phyloP scores from a whole-genome alignment of 1,140 invertebrate genomes.

The Cyclina sinensis region DNA sequence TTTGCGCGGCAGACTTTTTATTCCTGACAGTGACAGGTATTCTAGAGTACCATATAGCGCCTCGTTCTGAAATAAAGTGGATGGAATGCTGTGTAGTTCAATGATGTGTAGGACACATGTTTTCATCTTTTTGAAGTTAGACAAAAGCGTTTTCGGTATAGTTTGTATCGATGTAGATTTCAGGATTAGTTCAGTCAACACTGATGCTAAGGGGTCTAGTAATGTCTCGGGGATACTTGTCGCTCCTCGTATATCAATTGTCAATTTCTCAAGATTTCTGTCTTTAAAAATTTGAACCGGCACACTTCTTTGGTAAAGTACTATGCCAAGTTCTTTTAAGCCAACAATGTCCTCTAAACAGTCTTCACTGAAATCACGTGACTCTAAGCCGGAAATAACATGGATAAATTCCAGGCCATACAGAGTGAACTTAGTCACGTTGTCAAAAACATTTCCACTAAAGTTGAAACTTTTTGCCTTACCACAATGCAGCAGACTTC shows the following conservation, averaged over 20 bases:
- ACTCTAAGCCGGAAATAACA: neutral
- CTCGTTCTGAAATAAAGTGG: neutral
- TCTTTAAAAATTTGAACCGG: neutral
- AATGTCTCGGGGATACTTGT: slow-evolving; percentile 5
- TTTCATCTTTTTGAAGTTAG: neutral
- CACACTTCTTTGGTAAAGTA: neutral
- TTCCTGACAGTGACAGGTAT: neutral
- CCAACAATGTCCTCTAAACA: neutral
- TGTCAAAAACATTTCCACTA: slow-evolving; percentile 2
- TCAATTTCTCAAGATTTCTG: neutral
- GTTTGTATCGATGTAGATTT: neutral
- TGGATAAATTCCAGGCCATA: slow-evolving; percentile 32
- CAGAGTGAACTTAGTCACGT: neutral
- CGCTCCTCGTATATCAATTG: neutral
- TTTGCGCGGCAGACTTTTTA: neutral
- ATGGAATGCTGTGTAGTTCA: neutral
- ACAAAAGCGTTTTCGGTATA: neutral
- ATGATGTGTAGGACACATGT: neutral
- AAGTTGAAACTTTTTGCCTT: slow-evolving; percentile 25
- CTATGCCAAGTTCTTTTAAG: neutral
- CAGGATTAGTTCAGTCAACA: neutral
- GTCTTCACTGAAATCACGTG: neutral
- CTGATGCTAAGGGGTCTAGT: neutral
- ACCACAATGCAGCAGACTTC: neutral
- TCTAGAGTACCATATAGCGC: neutral